phyloP scores from a whole-genome alignment of 2,888 invertebrate genomes.

The Agonopterix arenella region DNA sequence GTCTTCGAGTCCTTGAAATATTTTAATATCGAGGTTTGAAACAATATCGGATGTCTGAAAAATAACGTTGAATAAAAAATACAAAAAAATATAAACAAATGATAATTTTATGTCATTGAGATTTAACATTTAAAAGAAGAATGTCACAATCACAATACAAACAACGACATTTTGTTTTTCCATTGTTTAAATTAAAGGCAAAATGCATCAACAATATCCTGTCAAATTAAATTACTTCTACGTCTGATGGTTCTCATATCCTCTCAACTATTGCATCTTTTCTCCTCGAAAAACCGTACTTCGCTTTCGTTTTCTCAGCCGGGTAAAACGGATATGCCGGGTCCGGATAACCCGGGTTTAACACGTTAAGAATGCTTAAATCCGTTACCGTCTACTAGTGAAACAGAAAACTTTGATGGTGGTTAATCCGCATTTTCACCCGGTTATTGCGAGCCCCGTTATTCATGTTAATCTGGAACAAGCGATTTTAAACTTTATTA shows the following conservation, averaged over 20 bases:
- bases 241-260: no score
- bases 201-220: no score
- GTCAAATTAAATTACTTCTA: no score
- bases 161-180: no score
- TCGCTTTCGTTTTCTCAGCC: not conserved
- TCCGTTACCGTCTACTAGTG: slow-evolving; percentile 58
- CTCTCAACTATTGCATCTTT: no score
- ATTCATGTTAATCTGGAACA: not conserved
- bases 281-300: no score
- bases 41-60: not conserved
- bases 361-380: slow-evolving; percentile 63
- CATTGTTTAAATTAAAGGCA: no score
- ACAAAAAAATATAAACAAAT: no score
- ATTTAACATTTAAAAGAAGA: no score
- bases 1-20: not conserved
- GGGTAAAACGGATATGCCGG: not conserved
- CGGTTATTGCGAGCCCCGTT: slow-evolving; percentile 9
- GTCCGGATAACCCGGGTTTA: slow-evolving; percentile 55
- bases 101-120: no score
- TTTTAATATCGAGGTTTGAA: not conserved
- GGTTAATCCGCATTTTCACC: slow-evolving; percentile 41
- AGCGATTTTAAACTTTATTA: not conserved
- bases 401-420: slow-evolving; percentile 33
- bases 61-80: not conserved
- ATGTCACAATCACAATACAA: no score